Evolutionary conservation across 1,140 invertebrate species (phyloP).

Genomic region (Pseudomyrmex cubaensis): DNA sequence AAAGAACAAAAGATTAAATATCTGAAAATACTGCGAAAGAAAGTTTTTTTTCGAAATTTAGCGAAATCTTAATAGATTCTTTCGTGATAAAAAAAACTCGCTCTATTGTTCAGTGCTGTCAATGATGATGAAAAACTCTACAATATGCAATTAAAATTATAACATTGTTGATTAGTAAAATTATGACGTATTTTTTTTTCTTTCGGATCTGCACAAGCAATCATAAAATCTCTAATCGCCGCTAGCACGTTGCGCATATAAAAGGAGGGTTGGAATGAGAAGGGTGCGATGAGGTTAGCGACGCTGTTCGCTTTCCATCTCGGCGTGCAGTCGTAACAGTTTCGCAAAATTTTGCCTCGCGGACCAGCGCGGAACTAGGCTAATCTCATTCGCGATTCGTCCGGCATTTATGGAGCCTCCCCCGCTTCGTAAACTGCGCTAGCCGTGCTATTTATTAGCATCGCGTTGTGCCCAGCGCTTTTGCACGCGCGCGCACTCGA

Average conservation of each 20-base stretch:
- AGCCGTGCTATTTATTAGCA: constrained; percentile 47
- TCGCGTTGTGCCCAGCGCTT: constrained; percentile 26
- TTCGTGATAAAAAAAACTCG: neutral
- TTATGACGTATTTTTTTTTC: neutral
- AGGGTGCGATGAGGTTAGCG: neutral
- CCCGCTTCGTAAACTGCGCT: constrained; percentile 48
- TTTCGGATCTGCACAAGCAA: neutral
- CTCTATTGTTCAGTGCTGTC: neutral
- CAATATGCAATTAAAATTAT: constrained; percentile 23
- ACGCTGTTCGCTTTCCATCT: constrained; percentile 41
- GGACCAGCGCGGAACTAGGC: constrained; percentile 53
- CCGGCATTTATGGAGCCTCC: constrained; percentile 58
- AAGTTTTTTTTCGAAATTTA: neutral
- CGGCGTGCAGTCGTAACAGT: constrained; percentile 54
- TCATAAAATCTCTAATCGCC: constrained; percentile 11
- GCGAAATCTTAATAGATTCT: neutral
- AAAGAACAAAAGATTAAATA: neutral
- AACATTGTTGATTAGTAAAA: neutral
- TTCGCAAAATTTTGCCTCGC: constrained; percentile 50
- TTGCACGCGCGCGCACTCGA: neutral
- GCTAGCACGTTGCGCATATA: constrained; percentile 15
- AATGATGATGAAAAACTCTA: neutral
- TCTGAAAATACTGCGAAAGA: neutral
- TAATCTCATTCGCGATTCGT: constrained; percentile 67
- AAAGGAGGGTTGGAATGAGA: neutral